Evolutionary conservation across 92 coral and sea anemone genomes (phyloP).

Genomic region (Micromussa lordhowensis): DNA sequence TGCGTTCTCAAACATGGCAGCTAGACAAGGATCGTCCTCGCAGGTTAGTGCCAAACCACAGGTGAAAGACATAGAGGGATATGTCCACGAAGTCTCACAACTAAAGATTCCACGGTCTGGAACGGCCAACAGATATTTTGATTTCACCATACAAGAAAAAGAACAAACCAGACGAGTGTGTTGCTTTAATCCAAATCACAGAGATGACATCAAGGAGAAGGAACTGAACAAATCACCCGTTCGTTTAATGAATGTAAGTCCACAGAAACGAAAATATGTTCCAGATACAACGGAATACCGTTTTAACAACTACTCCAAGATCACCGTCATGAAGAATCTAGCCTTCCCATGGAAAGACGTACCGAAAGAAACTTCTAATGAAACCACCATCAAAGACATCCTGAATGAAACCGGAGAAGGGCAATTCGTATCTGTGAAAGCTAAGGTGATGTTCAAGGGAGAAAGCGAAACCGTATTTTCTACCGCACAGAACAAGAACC

Average conservation of each 20-base stretch:
- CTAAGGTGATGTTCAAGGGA: constrained; percentile 10
- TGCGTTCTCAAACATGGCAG: no score
- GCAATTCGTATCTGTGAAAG: not conserved
- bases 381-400: not conserved
- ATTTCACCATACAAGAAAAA: constrained; percentile 49
- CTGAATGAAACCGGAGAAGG: not conserved
- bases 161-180: constrained; percentile 42
- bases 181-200: constrained; percentile 40
- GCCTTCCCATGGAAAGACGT: constrained; percentile 27
- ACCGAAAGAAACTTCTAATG: not conserved
- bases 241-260: constrained; percentile 40
- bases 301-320: constrained; percentile 17
- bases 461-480: not conserved
- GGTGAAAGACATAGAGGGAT: constrained; percentile 47
- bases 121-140: constrained; percentile 35
- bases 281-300: constrained; percentile 50
- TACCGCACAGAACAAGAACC: not conserved
- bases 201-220: constrained; percentile 45
- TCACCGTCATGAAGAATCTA: constrained; percentile 28
- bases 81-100: constrained; percentile 52
- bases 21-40: no score
- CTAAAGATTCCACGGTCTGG: constrained; percentile 40
- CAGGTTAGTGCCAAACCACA: no score
- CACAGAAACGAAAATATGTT: constrained; percentile 30
- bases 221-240: constrained; percentile 44